Conservation (phyloP, 2,113 vertebrate genomes). For the Oenanthe melanoleuca region DNA sequence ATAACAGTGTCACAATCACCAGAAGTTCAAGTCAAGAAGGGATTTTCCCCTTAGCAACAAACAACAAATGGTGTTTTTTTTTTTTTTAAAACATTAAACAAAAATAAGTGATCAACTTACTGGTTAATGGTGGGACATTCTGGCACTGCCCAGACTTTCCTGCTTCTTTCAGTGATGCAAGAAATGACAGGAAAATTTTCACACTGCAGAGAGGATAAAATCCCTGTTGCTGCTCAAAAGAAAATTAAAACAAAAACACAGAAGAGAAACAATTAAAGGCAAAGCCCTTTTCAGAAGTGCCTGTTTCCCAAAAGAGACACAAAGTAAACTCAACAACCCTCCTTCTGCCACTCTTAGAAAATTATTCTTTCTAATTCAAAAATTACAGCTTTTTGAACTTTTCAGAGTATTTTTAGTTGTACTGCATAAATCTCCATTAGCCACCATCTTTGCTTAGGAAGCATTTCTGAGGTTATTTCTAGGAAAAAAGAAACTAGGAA, state of each 20-base stretch:
- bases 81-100: neutral
- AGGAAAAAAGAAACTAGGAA: slow-evolving; percentile 35
- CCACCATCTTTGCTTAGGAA: neutral
- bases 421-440: neutral
- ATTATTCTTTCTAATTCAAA: neutral
- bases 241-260: neutral
- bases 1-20: neutral
- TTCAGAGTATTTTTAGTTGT: neutral
- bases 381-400: neutral
- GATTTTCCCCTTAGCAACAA: neutral
- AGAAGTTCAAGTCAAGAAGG: neutral
- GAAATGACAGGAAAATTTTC: neutral
- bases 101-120: neutral
- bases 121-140: neutral
- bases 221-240: neutral
- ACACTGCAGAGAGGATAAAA: neutral
- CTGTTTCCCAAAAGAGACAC: neutral
- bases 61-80: neutral
- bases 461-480: slow-evolving; percentile 4
- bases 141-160: neutral
- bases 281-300: neutral
- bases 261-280: neutral
- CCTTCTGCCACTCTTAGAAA: neutral
- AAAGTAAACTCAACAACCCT: neutral
- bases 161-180: neutral